Evolutionary conservation across 37 sponge, comb jelly and placozoan species (phyloP).

Genomic region (Crambe crambe): DNA sequence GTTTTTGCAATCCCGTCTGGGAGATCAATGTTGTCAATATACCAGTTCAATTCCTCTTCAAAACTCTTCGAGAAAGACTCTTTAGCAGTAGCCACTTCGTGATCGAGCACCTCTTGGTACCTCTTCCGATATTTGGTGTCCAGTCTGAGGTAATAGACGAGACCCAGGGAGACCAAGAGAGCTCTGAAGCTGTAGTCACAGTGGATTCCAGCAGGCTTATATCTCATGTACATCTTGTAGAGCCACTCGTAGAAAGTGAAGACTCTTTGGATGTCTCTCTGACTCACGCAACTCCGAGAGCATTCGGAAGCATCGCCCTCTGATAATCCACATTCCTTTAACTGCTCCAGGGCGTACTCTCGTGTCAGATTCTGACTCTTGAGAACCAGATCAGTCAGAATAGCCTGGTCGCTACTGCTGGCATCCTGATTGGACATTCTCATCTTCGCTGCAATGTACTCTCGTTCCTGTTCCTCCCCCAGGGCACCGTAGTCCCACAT

Average conservation of each 20-base stretch:
- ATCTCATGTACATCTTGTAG: slow-evolving; percentile 38
- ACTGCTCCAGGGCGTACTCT: slow-evolving; percentile 67
- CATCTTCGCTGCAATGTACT: slow-evolving; percentile 74
- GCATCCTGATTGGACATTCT: slow-evolving; percentile 30
- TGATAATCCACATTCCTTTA: slow-evolving; percentile 12
- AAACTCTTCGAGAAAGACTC: slow-evolving; percentile 25
- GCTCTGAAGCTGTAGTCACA: slow-evolving; percentile 42
- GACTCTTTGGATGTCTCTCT: slow-evolving; percentile 82
- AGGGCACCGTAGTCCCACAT: slow-evolving; percentile 90
- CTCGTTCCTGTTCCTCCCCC: slow-evolving; percentile 69
- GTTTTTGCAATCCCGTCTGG: slow-evolving; percentile 90
- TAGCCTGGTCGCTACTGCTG: slow-evolving; percentile 20
- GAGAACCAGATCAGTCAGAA: slow-evolving; percentile 55
- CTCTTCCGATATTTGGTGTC: slow-evolving; percentile 52
- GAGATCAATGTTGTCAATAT: slow-evolving; percentile 50
- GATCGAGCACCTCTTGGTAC: slow-evolving; percentile 36
- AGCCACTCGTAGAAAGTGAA: slow-evolving; percentile 72
- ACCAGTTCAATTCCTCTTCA: slow-evolving; percentile 69
- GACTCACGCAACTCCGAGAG: slow-evolving; percentile 86
- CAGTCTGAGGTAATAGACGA: slow-evolving; percentile 86
- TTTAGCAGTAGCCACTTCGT: background rate
- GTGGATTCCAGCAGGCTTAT: slow-evolving; percentile 5
- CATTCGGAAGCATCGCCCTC: slow-evolving; percentile 44
- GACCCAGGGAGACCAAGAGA: slow-evolving; percentile 62
- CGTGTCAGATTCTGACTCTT: slow-evolving; percentile 73